phyloP scores from a whole-genome alignment of 1,140 invertebrate species.

The Cherax destructor region DNA sequence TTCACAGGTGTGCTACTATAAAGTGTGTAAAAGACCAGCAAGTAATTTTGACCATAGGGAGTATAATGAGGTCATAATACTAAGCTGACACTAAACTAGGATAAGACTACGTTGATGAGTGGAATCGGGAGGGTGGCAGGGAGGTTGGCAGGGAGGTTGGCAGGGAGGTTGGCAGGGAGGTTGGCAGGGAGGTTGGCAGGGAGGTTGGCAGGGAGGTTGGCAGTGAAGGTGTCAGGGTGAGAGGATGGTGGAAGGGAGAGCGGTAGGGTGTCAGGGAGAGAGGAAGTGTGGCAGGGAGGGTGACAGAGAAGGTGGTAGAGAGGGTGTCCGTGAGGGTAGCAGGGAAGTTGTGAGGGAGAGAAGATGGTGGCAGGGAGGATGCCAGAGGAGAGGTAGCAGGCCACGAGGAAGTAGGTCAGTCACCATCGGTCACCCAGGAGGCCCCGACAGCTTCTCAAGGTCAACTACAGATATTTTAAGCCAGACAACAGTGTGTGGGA shows the following conservation, averaged over 20 bases:
- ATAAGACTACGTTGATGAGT: too few species aligned
- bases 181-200: background rate
- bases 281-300: background rate
- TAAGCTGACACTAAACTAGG: too few species aligned
- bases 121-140: background rate
- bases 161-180: background rate
- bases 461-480: constrained; percentile 13
- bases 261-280: background rate
- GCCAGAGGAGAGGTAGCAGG: background rate
- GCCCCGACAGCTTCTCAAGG: background rate
- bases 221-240: background rate
- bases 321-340: background rate
- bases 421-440: background rate
- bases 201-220: background rate
- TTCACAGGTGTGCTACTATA: too few species aligned
- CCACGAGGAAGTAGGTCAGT: constrained; percentile 8
- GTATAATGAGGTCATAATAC: too few species aligned
- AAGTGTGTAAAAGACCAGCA: too few species aligned
- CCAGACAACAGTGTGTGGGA: background rate
- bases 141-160: background rate
- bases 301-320: background rate
- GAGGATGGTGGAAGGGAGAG: background rate
- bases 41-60: too few species aligned
- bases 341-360: background rate
- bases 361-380: too few species aligned